Conservation (phyloP, 2,888 invertebrate species). For the Selenia dentaria region DNA sequence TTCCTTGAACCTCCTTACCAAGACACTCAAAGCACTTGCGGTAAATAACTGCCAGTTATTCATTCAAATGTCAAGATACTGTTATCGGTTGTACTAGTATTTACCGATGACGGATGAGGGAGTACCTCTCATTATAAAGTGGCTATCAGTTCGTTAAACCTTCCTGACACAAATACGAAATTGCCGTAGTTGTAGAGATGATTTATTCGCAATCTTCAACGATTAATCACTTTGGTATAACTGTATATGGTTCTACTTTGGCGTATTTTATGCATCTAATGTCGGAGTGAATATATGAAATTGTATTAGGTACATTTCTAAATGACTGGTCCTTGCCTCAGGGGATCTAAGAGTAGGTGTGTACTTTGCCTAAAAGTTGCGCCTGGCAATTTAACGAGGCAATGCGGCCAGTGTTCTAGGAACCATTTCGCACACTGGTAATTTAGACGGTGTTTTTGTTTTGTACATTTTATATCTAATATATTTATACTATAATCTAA, state of each 20-base stretch:
- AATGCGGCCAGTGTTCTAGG: too few species aligned
- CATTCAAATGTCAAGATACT: slow-evolving; percentile 49
- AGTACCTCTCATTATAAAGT: slow-evolving; percentile 23
- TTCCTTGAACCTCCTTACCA: slow-evolving; percentile 11
- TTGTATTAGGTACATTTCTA: too few species aligned
- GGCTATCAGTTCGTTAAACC: slow-evolving; percentile 4
- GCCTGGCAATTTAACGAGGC: too few species aligned
- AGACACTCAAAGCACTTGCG: slow-evolving; percentile 34
- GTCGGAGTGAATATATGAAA: too few species aligned
- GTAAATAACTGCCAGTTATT: slow-evolving; percentile 45
- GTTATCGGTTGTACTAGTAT: slow-evolving; percentile 43
- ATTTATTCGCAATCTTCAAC: slow-evolving; percentile 13
- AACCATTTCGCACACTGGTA: too few species aligned
- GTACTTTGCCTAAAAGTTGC: too few species aligned
- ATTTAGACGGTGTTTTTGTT: too few species aligned
- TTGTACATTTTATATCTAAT: too few species aligned
- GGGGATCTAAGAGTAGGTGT: too few species aligned
- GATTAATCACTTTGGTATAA: not conserved
- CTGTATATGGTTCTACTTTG: not conserved
- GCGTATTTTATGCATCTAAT: too few species aligned
- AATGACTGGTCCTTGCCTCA: too few species aligned
- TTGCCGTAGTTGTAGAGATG: slow-evolving; percentile 29
- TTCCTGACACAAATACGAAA: slow-evolving; percentile 29
- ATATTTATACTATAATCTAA: too few species aligned
- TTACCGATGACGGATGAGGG: slow-evolving; percentile 37